Evolutionary conservation across 2,113 vertebrate species (phyloP).

Genomic region (Oryzias woworae): DNA sequence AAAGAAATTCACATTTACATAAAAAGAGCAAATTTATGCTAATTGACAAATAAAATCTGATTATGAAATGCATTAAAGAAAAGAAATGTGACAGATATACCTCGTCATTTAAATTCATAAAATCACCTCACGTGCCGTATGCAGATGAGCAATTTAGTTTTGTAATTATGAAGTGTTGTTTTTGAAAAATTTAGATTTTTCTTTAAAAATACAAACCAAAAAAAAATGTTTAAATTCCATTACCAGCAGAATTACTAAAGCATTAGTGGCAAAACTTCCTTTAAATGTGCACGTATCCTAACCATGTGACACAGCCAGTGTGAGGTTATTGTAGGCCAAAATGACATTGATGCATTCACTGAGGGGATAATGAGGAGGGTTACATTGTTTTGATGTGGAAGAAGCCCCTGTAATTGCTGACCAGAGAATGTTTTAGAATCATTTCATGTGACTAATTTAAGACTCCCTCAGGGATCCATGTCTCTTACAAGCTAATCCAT

Average conservation of each 20-base stretch:
- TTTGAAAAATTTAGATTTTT: conserved; percentile 25
- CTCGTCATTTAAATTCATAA: too few relatives aligned
- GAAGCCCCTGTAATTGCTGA: conserved; percentile 36
- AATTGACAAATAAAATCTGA: too few relatives aligned
- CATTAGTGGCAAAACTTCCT: too few relatives aligned
- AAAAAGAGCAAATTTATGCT: too few relatives aligned
- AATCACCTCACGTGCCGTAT: too few relatives aligned
- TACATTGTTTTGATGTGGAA: conserved; percentile 41
- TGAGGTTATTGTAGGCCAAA: conserved; percentile 11
- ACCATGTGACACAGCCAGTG: neutral
- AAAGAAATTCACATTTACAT: too few relatives aligned
- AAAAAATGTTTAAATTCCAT: too few relatives aligned
- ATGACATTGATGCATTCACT: conserved; percentile 3
- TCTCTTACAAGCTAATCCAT: conserved; percentile 63
- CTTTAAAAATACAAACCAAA: neutral
- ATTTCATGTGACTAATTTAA: conserved; percentile 63
- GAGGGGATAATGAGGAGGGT: conserved; percentile 25
- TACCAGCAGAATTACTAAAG: too few relatives aligned
- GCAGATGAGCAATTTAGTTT: too few relatives aligned
- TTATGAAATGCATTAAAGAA: too few relatives aligned
- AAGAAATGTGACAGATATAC: too few relatives aligned
- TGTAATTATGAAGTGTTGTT: neutral
- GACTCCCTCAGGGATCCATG: conserved; percentile 54
- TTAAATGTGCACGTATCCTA: too few relatives aligned
- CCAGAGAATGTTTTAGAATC: conserved; percentile 62